phyloP scores from a whole-genome alignment of 2,113 vertebrate genomes.

The Puma concolor region DNA sequence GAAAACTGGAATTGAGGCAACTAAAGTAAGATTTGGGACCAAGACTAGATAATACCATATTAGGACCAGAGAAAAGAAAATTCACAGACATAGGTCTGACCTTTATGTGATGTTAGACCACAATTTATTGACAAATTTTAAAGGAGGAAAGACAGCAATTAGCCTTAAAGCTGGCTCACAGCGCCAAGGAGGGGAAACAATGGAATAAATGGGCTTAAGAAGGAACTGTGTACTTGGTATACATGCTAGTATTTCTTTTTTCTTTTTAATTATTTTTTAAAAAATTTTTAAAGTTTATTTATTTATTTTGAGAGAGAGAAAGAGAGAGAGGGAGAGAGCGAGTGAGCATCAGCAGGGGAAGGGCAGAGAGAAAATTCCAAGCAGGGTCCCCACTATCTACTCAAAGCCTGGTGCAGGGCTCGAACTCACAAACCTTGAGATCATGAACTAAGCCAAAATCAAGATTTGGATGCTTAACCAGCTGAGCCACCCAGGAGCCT shows the following conservation, averaged over 20 bases:
- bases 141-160: background rate
- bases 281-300: no score
- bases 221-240: background rate
- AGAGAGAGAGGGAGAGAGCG: no score
- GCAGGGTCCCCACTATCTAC: no score
- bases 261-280: no score
- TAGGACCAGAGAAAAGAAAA: background rate
- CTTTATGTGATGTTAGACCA: background rate
- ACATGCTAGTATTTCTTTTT: background rate
- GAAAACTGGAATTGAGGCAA: background rate
- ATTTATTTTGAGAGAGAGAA: no score
- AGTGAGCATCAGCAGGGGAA: no score
- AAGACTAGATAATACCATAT: background rate
- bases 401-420: no score
- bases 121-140: background rate
- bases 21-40: background rate
- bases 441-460: no score
- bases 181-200: background rate
- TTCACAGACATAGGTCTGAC: background rate
- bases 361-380: no score
- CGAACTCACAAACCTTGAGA: no score
- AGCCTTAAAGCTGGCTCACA: background rate
- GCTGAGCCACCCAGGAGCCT: no score
- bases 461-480: no score
- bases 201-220: background rate